phyloP scores from a whole-genome alignment of 2,113 vertebrate species.

The Apistogramma diplotaenia region DNA sequence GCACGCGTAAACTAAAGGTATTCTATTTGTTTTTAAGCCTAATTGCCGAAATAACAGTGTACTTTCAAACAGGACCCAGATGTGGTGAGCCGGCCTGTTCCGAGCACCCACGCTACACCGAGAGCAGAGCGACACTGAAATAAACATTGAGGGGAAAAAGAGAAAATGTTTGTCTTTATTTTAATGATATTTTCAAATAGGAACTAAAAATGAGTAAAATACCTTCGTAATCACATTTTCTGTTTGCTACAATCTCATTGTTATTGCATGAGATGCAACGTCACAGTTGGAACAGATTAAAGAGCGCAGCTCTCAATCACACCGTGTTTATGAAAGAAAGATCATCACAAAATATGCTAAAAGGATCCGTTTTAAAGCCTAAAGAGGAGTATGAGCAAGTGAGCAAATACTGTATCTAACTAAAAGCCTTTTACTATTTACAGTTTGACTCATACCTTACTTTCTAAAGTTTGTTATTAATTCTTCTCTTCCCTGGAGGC shows the following conservation, averaged over 20 bases:
- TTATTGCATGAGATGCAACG: not conserved
- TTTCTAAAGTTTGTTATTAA: conserved; percentile 18
- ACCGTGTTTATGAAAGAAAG: not conserved
- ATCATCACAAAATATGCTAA: not conserved
- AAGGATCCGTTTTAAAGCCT: not conserved
- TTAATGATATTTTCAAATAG: conserved; percentile 15
- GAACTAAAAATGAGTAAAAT: not conserved
- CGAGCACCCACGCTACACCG: conserved; percentile 52
- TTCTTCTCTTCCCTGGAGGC: conserved; percentile 21
- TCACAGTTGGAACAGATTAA: not conserved
- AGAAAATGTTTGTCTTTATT: not conserved
- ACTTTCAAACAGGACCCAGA: conserved; percentile 62
- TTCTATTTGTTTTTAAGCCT: conserved; percentile 61
- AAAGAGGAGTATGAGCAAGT: not conserved
- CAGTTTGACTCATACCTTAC: conserved; percentile 21
- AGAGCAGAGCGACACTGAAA: not conserved
- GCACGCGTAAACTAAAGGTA: conserved; percentile 31
- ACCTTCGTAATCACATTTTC: not conserved
- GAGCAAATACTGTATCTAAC: conserved; percentile 16
- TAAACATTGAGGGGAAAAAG: conserved; percentile 1
- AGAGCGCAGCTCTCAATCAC: not conserved
- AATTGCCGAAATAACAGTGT: conserved; percentile 68
- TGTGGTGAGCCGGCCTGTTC: conserved; percentile 51
- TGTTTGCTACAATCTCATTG: not conserved
- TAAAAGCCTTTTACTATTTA: conserved; percentile 14